These are phyloP conservation scores for Brachionus plicatilis DNA, from an alignment of 1,140 invertebrate species.

Conservation along the genomic window DNA sequence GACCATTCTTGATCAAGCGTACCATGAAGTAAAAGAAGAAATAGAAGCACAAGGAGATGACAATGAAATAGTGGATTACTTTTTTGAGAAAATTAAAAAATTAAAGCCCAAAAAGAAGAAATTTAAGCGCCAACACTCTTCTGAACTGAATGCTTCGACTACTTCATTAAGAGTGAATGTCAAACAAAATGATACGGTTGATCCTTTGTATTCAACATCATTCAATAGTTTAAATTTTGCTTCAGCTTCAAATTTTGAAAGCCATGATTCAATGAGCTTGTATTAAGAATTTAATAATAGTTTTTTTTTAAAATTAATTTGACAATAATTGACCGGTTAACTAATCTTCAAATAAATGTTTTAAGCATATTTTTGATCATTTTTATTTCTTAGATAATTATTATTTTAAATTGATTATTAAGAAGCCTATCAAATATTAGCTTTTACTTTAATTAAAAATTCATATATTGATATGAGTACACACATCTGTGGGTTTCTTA, in stretches of 20 bases:
- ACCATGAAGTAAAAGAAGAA: slow-evolving; percentile 46
- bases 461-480: no score
- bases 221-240: background rate
- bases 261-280: slow-evolving; percentile 19
- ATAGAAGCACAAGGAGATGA: slow-evolving; percentile 42
- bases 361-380: background rate
- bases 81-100: slow-evolving; percentile 37
- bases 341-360: background rate
- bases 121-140: background rate
- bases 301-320: background rate
- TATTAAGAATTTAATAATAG: background rate
- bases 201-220: background rate
- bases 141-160: background rate
- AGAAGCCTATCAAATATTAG: no score
- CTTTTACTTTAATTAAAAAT: no score
- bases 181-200: background rate
- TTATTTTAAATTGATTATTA: no score
- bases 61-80: slow-evolving; percentile 31
- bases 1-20: slow-evolving; percentile 38
- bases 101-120: slow-evolving; percentile 1
- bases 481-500: no score
- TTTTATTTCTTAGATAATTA: background rate
- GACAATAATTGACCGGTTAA: background rate
- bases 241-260: slow-evolving; percentile 1
- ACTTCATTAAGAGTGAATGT: background rate